These are phyloP conservation scores for Characodon lateralis DNA, from an alignment of 2,797 vertebrate species.

Conservation along the genomic window DNA sequence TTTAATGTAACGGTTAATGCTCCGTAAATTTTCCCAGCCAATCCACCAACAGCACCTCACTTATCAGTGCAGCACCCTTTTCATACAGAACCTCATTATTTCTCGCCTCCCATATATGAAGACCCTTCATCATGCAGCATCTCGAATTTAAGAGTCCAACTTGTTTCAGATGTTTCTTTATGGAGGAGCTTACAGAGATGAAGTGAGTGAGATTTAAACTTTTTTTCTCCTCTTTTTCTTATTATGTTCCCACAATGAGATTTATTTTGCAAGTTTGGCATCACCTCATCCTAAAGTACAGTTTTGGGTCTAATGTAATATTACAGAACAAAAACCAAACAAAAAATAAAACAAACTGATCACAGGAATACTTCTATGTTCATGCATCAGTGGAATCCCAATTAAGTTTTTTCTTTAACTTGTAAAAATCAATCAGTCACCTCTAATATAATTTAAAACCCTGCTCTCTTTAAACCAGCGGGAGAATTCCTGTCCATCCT, in stretches of 20 bases:
- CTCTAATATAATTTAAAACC: slow-evolving; percentile 35
- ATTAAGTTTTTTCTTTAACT: slow-evolving; percentile 29
- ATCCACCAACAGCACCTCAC: slow-evolving; percentile 53
- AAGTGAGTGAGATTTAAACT: slow-evolving; percentile 25
- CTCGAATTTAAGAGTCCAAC: background rate
- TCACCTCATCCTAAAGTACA: background rate
- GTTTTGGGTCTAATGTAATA: background rate
- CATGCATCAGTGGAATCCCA: background rate
- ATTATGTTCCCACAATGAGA: background rate
- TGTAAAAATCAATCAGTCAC: slow-evolving; percentile 51
- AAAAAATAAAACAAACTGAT: background rate
- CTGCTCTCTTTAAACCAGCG: slow-evolving; percentile 19
- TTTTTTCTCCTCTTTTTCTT: background rate
- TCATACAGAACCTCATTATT: slow-evolving; percentile 4
- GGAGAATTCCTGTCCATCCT: slow-evolving; percentile 57
- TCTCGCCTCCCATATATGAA: background rate
- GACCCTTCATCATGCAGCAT: slow-evolving; percentile 3
- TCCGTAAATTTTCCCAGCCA: slow-evolving; percentile 21
- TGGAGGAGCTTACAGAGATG: slow-evolving; percentile 9
- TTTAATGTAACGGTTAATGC: slow-evolving; percentile 31
- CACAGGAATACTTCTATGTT: slow-evolving; percentile 5
- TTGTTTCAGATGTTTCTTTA: slow-evolving; percentile 1
- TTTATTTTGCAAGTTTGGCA: background rate
- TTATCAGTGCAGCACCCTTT: slow-evolving; percentile 32
- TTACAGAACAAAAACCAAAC: background rate